Conservation (phyloP, 2,113 vertebrate species). For the Daphoenositta chrysoptera region DNA sequence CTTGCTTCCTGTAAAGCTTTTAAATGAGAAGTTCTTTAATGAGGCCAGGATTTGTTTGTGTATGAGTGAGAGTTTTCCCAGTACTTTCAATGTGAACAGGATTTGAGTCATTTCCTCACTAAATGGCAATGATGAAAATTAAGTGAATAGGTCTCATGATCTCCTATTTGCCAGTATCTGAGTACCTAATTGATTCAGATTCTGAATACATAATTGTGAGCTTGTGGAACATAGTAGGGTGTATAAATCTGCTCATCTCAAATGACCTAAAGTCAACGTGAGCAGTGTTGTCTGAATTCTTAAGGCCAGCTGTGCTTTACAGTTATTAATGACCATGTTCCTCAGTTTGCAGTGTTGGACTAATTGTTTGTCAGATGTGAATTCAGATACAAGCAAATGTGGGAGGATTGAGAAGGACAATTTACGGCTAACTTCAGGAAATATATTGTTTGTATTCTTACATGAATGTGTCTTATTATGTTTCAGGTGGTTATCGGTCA, state of each 20-base stretch:
- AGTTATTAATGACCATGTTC: neutral
- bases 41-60: neutral
- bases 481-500: neutral
- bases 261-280: neutral
- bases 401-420: neutral
- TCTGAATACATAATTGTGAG: neutral
- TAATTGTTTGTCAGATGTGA: neutral
- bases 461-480: neutral
- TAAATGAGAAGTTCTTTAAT: neutral
- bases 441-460: neutral
- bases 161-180: neutral
- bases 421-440: neutral
- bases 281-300: neutral
- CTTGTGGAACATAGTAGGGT: neutral
- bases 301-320: neutral
- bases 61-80: neutral
- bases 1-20: neutral
- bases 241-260: neutral
- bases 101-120: slow-evolving; percentile 26
- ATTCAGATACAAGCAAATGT: neutral
- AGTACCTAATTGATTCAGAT: slow-evolving; percentile 20
- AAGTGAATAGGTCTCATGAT: neutral
- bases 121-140: slow-evolving; percentile 14
- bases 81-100: neutral
- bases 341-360: neutral